Base-by-base conservation (phyloP, 2,888 invertebrate genomes). In the Reticulitermes lucifugus region DNA sequence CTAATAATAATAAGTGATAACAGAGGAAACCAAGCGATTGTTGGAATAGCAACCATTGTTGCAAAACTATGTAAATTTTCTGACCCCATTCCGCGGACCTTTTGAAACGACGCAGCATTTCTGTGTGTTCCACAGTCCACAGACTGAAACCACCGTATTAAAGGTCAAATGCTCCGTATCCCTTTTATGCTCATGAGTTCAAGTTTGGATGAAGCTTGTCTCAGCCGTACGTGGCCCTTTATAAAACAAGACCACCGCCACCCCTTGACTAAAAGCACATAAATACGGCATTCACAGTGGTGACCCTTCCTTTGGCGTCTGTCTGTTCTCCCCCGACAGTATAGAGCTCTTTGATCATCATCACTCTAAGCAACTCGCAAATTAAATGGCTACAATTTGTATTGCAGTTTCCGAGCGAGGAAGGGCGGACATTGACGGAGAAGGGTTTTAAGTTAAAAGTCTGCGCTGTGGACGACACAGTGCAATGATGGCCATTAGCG, bases 371-470 rank as follows among this genome's bases (percentile, higher is more conserved):
- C 83, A 79, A 75, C 83, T 85, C 84, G 85, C 81, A 85, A 85
- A 85, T 84, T 83, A 85, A 85, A 84, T 79, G 85, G 85, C 84
- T 83, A 85, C 85, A 85, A 84, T 84, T 85, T 83, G 85, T 85
- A 79, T 70, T 65, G n/a, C 51, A 77, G 65, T 43, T 73, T 60
- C 60, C 84, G 43, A 70, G 55, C 73, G 81, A 55, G 73, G 46
- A 84, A 35, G 77, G n/a, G 51, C 60, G 51, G 80, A 55, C 35
- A 55, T 22, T 75, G 75, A 51, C 46, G 80, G 55, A 80, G 51
- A 46, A 71, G 83, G 73, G 29, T 65, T 84, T 75, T 65, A 77
- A 65, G 60, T 73, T 60, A 84, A 84, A 84, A 77, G 77, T 65
- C 82, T 25, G 59, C 12, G 18, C 51, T 81, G 21, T 83, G 65